Percentiles rank a stretch among this genome's conserved stretches.
Conservation (phyloP, 2,113 vertebrate species). For the Alexandromys fortis region DNA sequence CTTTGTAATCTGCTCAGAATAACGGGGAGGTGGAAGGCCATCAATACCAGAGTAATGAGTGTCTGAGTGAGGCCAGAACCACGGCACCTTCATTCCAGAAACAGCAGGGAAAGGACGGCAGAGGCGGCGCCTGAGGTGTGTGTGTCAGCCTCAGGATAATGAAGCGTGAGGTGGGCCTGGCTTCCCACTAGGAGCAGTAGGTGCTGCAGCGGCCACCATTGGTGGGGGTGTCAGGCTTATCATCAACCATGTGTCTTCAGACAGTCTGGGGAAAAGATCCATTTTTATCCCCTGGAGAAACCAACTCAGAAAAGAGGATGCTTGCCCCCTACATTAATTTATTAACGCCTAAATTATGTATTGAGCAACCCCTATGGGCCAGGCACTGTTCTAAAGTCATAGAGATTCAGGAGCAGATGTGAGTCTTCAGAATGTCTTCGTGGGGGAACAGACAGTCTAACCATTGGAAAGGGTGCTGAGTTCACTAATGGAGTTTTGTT, state of each 20-base stretch:
- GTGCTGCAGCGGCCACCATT: not conserved
- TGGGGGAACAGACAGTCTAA: not conserved
- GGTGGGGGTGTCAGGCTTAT: not conserved
- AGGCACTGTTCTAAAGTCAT: not conserved
- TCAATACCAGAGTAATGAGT: constrained; percentile 73
- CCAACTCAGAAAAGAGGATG: not conserved
- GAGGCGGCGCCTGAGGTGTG: not conserved
- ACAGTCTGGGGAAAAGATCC: not conserved
- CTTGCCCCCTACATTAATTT: constrained; percentile 1
- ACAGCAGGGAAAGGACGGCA: constrained; percentile 45
- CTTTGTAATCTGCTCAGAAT: constrained; percentile 64
- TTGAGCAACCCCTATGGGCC: not conserved
- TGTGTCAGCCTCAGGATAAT: not conserved
- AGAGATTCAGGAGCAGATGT: not conserved
- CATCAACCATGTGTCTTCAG: not conserved
- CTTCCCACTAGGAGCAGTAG: not conserved
- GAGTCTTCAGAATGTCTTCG: not conserved
- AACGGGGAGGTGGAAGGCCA: constrained; percentile 81
- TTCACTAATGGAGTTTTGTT: not conserved
- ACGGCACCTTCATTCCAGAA: constrained; percentile 69
- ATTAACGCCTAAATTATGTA: not conserved
- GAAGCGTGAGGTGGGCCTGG: not conserved
- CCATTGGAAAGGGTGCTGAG: not conserved
- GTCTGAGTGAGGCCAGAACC: constrained; percentile 42
- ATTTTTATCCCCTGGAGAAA: not conserved